Evolutionary conservation across 2,888 invertebrate genomes (phyloP), one percentile per base, ranked within the genome.

Genomic region (Octodonta nipae): DNA sequence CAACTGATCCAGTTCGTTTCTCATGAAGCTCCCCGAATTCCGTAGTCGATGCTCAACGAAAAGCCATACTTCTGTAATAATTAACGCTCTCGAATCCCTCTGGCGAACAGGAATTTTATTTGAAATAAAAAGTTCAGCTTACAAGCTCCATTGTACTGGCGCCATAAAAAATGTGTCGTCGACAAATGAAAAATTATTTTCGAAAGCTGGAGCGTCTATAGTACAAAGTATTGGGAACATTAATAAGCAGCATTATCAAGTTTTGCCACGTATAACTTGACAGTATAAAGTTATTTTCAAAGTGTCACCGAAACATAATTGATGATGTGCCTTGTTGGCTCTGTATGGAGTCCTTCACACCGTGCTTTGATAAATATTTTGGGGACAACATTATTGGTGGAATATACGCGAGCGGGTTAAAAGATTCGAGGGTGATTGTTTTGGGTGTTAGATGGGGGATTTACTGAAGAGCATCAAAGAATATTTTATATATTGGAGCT

Each of bases 171-270:
- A 20, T n/a, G 20, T 20, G 6, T 20, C 10, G 22, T 3, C 22
- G 22, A 22, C 22, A 22, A 22, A 22, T 22, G 22, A 22, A 22
- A 22, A 22, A 22, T 22, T 22, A 22, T 22, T 22, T 22, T 22
- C 22, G n/a, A 22, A 10, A 22, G 22, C 22, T n/a, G 11, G 10
- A 22, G 10, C 22, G 10, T 22, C 22, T 22, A 22, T 22, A 26
- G 28, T 24, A 16, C 22, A 35, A 28, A 35, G 35, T 32, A 35
- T 35, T 32, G 35, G 28, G 32, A 35, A 35, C 35, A 35, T 35
- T 35, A 35, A 35, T 35, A 35, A 35, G 35, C 35, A 35, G 29
- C 30, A 35, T 35, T 35, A 35, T 35, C 35, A 26, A 32, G 35
- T 35, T 35, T 35, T 32, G 28, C 22, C 35, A 35, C 35, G 35